Conservation (phyloP, 1,140 invertebrate species). For the Drusus annulatus region DNA sequence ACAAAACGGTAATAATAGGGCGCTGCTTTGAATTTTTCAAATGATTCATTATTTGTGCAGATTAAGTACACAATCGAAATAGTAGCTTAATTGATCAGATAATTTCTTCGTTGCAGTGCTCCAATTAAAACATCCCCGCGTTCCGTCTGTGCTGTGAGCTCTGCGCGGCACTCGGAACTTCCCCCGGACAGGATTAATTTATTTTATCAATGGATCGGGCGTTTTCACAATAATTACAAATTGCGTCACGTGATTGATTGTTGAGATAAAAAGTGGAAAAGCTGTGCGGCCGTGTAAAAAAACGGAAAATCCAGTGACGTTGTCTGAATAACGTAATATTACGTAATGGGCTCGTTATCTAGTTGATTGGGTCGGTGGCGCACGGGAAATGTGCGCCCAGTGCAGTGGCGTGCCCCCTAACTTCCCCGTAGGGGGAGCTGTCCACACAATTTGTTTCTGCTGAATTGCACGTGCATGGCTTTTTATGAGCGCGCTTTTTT, state of each 20-base stretch:
- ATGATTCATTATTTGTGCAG: not conserved
- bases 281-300: conserved; percentile 44
- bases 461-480: conserved; percentile 54
- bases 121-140: conserved; percentile 37
- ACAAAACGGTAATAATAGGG: no score
- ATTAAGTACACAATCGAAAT: not conserved
- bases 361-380: conserved; percentile 50
- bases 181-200: conserved; percentile 38
- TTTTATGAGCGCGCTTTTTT: conserved; percentile 38
- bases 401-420: not conserved
- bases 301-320: conserved; percentile 56
- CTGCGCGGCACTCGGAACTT: not conserved
- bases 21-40: no score
- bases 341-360: conserved; percentile 59
- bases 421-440: not conserved
- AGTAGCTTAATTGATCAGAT: conserved; percentile 22
- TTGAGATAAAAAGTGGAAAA: conserved; percentile 50
- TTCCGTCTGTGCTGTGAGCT: not conserved
- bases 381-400: conserved; percentile 32
- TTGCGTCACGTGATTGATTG: conserved; percentile 59
- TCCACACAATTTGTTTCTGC: conserved; percentile 55
- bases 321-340: conserved; percentile 58
- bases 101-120: conserved; percentile 22
- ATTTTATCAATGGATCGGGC: conserved; percentile 42
- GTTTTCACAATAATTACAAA: conserved; percentile 59